These are phyloP conservation scores for Sander vitreus DNA, from an alignment of 2,113 vertebrate genomes.

Conservation along the genomic window DNA sequence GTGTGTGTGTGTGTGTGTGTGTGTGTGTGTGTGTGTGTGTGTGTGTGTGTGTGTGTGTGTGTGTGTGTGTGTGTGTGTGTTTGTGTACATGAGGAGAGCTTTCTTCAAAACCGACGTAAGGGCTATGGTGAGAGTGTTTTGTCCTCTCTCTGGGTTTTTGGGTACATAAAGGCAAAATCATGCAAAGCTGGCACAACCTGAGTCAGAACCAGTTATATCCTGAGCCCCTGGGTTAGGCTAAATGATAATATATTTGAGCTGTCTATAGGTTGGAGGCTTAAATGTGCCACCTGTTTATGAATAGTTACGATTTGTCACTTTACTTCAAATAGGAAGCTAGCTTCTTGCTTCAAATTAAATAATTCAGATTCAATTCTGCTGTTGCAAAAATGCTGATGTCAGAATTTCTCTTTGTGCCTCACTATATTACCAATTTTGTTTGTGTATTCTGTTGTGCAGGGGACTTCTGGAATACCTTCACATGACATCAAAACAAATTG, in stretches of 20 bases:
- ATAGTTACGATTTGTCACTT: conserved; percentile 27
- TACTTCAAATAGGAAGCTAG: conserved; percentile 5
- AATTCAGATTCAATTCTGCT: conserved; percentile 17
- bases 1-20: conserved; percentile 25
- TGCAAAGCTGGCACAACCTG: conserved; percentile 49
- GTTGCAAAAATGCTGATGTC: neutral
- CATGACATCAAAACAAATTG: neutral
- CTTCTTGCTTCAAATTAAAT: neutral
- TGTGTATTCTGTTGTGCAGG: conserved; percentile 11
- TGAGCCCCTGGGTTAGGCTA: conserved; percentile 50
- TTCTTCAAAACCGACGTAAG: neutral
- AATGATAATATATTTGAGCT: conserved; percentile 44
- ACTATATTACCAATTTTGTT: conserved; percentile 7
- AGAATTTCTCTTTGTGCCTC: neutral
- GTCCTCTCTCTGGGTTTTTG: neutral
- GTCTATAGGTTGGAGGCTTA: conserved; percentile 28
- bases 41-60: conserved; percentile 1
- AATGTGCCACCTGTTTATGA: conserved; percentile 40
- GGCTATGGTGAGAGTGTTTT: neutral
- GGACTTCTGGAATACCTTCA: neutral
- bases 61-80: neutral
- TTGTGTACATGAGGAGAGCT: neutral
- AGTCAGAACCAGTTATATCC: conserved; percentile 36
- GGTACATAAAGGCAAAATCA: conserved; percentile 39
- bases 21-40: conserved; percentile 13